phyloP scores from a whole-genome alignment of 2,888 invertebrate genomes.

The Epirrhoe alternata region DNA sequence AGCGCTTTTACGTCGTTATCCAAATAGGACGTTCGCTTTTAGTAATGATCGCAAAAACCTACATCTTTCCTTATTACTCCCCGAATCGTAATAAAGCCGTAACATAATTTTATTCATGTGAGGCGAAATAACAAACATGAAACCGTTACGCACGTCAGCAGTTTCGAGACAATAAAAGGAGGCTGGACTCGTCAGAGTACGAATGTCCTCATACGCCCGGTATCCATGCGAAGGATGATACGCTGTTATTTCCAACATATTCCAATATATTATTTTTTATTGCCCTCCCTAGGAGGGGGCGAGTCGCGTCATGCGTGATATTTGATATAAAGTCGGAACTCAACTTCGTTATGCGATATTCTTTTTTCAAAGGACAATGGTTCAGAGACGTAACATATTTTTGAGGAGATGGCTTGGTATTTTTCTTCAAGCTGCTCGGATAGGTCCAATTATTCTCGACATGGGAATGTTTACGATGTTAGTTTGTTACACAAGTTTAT shows the following conservation, averaged over 20 bases:
- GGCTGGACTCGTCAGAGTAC: constrained; percentile 78
- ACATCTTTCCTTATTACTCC: constrained; percentile 63
- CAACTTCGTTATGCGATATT: constrained; percentile 84
- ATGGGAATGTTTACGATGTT: constrained; percentile 69
- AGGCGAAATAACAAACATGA: constrained; percentile 69
- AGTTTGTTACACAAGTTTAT: constrained; percentile 69
- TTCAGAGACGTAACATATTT: constrained; percentile 78
- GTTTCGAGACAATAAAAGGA: constrained; percentile 78
- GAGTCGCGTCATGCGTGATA: constrained; percentile 83
- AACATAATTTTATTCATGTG: constrained; percentile 72
- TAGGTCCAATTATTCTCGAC: constrained; percentile 80
- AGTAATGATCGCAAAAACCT: constrained; percentile 44
- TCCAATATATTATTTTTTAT: constrained; percentile 87
- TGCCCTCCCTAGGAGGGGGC: constrained; percentile 72
- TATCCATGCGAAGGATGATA: constrained; percentile 81
- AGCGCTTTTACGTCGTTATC: constrained; percentile 31
- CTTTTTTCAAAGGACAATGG: constrained; percentile 85
- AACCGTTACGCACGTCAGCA: constrained; percentile 72
- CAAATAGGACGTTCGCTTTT: constrained; percentile 36
- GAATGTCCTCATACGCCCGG: constrained; percentile 71
- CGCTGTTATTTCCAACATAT: constrained; percentile 86
- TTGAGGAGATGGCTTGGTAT: constrained; percentile 74
- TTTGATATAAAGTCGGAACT: constrained; percentile 85
- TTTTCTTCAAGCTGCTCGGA: constrained; percentile 72
- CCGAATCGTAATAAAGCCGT: constrained; percentile 57